Base-by-base conservation (phyloP, 2,113 vertebrate genomes). In the Epinephelus moara region DNA sequence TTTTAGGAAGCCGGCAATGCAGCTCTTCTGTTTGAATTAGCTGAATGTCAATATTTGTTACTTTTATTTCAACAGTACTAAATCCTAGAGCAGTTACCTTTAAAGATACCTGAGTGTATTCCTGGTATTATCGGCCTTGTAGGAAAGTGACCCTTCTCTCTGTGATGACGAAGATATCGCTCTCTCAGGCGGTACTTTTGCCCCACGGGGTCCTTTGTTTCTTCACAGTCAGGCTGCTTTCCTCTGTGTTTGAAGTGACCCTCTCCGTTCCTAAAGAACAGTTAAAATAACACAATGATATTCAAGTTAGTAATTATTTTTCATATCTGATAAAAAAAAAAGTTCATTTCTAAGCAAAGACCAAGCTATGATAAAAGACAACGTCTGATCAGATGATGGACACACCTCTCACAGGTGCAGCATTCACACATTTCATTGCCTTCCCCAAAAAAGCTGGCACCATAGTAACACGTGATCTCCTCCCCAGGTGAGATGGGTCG, bases 381-480 rank as follows among this genome's bases (percentile, higher is more conserved):
- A 0, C 0, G 55, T 76, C 70, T 50, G 50, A 23, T 30, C 21
- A 47, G 27, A 61, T 61, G 70, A 13, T 60, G 10, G 80, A 89
- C 94, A 88, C 88, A 98, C 97, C 96, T 97, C 91, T 98, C 97
- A 33, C 97, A 98, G 57, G 97, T 98, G 94, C 96, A 93, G 93
- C 97, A 98, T 92, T 98, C 97, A 68, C 97, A 98, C 95, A 97
- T 96, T 90, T 98, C 97, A 1, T 98, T 98, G 86, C 97, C 95
- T 88, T 98, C 97, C 0, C 97, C 97, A 3, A 98, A 98, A 94
- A 98, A 98, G 89, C 97, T 96, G 74, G 97, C 97, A 0, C 97
- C 97, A 37, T 98, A 98, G 95, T 97, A 98, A 94, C 97, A 98
- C 0, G 97, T 98, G 92, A 98, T 97, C 92, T 98, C 97, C 12